Percentiles rank a stretch among this genome's conserved stretches.
Evolutionary conservation across 2,797 vertebrate species (phyloP).

Genomic region (Botia almorhae): DNA sequence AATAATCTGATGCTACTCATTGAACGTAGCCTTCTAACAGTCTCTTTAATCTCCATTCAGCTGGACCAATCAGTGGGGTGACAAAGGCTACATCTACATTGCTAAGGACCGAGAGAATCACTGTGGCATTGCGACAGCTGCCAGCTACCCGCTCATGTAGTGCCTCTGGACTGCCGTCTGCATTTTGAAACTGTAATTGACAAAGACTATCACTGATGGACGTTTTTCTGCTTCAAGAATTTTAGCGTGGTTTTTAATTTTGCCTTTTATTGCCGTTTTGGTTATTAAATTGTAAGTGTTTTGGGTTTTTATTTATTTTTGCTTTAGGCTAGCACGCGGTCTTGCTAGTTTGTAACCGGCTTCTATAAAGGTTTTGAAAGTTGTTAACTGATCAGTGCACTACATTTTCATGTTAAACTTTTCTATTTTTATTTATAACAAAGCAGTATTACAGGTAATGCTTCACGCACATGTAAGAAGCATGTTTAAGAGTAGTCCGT

Average conservation of each 20-base stretch:
- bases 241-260: neutral
- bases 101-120: constrained; percentile 81
- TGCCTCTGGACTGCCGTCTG: neutral
- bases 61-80: constrained; percentile 82
- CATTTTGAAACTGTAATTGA: constrained; percentile 43
- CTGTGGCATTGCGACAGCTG: constrained; percentile 83
- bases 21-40: neutral
- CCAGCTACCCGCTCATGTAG: constrained; percentile 80
- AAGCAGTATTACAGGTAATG: too few relatives aligned
- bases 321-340: too few relatives aligned
- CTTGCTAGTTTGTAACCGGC: too few relatives aligned
- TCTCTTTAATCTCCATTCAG: constrained; percentile 61
- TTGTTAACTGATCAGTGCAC: too few relatives aligned
- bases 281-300: too few relatives aligned
- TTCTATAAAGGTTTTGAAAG: too few relatives aligned
- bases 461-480: too few relatives aligned
- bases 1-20: too few relatives aligned
- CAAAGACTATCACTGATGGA: constrained; percentile 78
- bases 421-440: too few relatives aligned
- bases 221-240: constrained; percentile 70
- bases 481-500: too few relatives aligned
- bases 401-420: too few relatives aligned
- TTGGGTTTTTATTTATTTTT: too few relatives aligned
- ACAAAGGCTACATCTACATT: constrained; percentile 80
- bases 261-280: neutral